Percentiles rank a stretch among this genome's conserved stretches.
phyloP scores from a whole-genome alignment of 1,140 invertebrate genomes.

The Phortica variegata region DNA sequence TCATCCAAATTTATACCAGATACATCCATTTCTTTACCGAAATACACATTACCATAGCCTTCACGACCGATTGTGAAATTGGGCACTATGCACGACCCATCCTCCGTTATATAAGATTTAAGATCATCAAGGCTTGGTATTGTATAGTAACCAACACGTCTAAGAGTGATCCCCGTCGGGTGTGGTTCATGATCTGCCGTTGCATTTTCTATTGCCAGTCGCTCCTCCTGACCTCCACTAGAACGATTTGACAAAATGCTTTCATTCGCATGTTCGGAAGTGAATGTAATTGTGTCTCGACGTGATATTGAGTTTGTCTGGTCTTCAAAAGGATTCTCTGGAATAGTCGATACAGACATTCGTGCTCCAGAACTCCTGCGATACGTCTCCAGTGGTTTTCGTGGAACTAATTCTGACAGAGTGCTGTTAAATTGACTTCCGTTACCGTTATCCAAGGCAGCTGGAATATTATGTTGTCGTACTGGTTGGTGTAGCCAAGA shows the following conservation, averaged over 20 bases:
- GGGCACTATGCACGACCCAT: conserved; percentile 82
- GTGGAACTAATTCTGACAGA: conserved; percentile 38
- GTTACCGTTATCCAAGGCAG: conserved; percentile 24
- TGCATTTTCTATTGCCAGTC: conserved; percentile 42
- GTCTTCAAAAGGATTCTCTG: conserved; percentile 47
- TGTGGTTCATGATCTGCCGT: conserved; percentile 57
- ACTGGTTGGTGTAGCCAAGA: conserved; percentile 53
- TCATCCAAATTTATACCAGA: conserved; percentile 86
- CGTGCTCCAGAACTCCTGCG: conserved; percentile 20
- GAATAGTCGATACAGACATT: conserved; percentile 40
- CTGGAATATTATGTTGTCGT: conserved; percentile 45
- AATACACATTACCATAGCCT: conserved; percentile 92
- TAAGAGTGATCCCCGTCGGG: conserved; percentile 65
- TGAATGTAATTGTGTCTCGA: conserved; percentile 22
- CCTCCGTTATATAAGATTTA: conserved; percentile 64
- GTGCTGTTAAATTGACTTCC: conserved; percentile 45
- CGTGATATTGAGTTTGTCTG: conserved; percentile 26
- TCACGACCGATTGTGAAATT: conserved; percentile 87
- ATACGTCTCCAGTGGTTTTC: conserved; percentile 45
- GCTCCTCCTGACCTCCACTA: conserved; percentile 19
- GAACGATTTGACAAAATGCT: conserved; percentile 32
- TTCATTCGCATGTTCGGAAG: conserved; percentile 35
- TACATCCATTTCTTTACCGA: conserved; percentile 84
- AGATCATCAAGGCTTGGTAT: conserved; percentile 80
- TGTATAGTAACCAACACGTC: conserved; percentile 83